phyloP scores from a whole-genome alignment of 1,140 invertebrate genomes.

The Nasonia vitripennis region DNA sequence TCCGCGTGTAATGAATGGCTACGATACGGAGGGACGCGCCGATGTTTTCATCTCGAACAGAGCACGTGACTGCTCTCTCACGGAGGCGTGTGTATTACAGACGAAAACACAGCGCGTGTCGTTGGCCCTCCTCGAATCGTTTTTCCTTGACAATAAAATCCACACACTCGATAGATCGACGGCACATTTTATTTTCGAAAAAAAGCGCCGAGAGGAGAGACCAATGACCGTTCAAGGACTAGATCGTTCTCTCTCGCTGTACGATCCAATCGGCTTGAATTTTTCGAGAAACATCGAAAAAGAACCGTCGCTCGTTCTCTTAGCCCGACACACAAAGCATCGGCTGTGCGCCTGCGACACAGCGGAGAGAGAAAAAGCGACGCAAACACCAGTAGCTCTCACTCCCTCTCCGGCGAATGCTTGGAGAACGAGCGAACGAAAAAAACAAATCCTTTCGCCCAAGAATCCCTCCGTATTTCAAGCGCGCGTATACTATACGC shows the following conservation, averaged over 20 bases:
- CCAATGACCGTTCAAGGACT: neutral
- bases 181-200: neutral
- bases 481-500: neutral
- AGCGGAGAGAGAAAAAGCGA: neutral
- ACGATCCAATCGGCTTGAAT: neutral
- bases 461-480: neutral
- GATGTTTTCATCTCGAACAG: slow-evolving; percentile 4
- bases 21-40: too few species aligned
- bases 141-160: neutral
- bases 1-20: neutral
- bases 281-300: neutral
- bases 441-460: neutral
- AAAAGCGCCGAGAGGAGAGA: neutral
- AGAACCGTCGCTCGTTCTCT: neutral
- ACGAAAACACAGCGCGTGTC: neutral
- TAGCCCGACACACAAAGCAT: neutral
- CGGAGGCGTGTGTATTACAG: neutral
- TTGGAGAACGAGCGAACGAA: neutral
- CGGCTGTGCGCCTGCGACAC: neutral
- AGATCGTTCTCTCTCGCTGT: neutral
- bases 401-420: neutral
- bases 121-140: neutral
- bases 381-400: neutral
- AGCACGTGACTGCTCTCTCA: neutral
- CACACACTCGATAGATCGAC: neutral